A percentile compares a stretch with the other conserved stretches of the same genome.
phyloP scores from a whole-genome alignment of 2,888 invertebrate species.

The Ormyrus thymus region DNA sequence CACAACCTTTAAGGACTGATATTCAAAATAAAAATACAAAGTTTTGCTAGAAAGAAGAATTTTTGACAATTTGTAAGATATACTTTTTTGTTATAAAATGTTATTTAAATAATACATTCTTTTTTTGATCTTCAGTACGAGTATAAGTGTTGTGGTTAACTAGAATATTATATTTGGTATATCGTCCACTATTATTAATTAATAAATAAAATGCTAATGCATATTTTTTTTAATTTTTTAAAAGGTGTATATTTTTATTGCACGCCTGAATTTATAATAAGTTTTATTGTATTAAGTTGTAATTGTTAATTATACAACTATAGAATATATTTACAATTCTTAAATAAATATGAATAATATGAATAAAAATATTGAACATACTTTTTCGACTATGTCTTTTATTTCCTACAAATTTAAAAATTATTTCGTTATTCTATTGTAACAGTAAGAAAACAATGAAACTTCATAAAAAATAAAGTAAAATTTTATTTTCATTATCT shows the following conservation, averaged over 20 bases:
- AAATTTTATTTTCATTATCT: no score
- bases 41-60: conserved; percentile 13
- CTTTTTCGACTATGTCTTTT: not conserved
- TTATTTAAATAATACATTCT: conserved; percentile 20
- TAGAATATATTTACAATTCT: conserved; percentile 39
- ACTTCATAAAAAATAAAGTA: no score
- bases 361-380: conserved; percentile 38
- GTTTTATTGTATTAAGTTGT: conserved; percentile 37
- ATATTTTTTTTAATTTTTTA: conserved; percentile 43
- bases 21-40: conserved; percentile 20
- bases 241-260: conserved; percentile 45
- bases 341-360: conserved; percentile 33
- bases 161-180: conserved; percentile 10
- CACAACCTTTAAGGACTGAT: conserved; percentile 40
- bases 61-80: conserved; percentile 16
- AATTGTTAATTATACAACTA: conserved; percentile 38
- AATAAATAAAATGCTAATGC: conserved; percentile 16
- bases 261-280: conserved; percentile 36
- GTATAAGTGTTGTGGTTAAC: conserved; percentile 3
- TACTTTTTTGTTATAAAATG: conserved; percentile 12
- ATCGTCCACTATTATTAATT: conserved; percentile 8
- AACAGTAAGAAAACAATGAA: no score
- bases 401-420: not conserved
- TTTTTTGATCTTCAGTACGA: not conserved
- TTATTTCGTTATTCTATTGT: no score